These are phyloP conservation scores for Laothoe populi DNA, from an alignment of 2,888 invertebrate genomes.

Conservation along the genomic window DNA sequence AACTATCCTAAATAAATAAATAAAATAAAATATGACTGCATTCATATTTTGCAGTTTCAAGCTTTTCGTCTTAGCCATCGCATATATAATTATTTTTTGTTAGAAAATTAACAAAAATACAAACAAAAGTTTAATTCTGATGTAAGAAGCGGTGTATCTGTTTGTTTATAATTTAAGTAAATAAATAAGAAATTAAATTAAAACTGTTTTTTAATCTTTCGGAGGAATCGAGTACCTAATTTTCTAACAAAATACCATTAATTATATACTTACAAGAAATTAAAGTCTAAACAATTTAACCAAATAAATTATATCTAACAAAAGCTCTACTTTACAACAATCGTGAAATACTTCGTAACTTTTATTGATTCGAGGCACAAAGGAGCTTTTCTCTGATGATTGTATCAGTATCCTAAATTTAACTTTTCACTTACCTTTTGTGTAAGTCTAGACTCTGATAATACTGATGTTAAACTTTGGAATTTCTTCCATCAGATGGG, in stretches of 20 bases:
- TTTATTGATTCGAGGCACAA: slow-evolving; percentile 22
- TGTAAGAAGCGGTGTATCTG: too few relatives aligned
- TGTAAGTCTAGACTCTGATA: slow-evolving; percentile 10
- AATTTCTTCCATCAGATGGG: neutral
- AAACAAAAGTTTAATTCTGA: too few relatives aligned
- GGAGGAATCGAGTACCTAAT: too few relatives aligned
- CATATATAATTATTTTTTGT: too few relatives aligned
- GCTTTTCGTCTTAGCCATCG: too few relatives aligned
- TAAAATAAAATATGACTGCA: too few relatives aligned
- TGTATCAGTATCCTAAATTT: slow-evolving; percentile 18
- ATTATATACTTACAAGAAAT: neutral
- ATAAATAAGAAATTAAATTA: too few relatives aligned
- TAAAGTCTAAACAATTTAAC: neutral
- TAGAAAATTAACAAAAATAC: too few relatives aligned
- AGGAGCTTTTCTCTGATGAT: slow-evolving; percentile 12
- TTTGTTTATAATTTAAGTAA: too few relatives aligned
- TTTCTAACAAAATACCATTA: neutral
- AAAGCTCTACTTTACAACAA: slow-evolving; percentile 8
- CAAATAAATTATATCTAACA: slow-evolving; percentile 2
- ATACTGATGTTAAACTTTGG: slow-evolving; percentile 1
- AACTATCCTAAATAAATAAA: too few relatives aligned
- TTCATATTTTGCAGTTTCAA: too few relatives aligned
- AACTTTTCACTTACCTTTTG: slow-evolving; percentile 21
- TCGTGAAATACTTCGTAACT: slow-evolving; percentile 18
- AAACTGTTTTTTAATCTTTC: too few relatives aligned